Evolutionary conservation across 2,113 vertebrate genomes (phyloP), one percentile per base, ranked within the genome.

Genomic region (Pardalotus punctatus): DNA sequence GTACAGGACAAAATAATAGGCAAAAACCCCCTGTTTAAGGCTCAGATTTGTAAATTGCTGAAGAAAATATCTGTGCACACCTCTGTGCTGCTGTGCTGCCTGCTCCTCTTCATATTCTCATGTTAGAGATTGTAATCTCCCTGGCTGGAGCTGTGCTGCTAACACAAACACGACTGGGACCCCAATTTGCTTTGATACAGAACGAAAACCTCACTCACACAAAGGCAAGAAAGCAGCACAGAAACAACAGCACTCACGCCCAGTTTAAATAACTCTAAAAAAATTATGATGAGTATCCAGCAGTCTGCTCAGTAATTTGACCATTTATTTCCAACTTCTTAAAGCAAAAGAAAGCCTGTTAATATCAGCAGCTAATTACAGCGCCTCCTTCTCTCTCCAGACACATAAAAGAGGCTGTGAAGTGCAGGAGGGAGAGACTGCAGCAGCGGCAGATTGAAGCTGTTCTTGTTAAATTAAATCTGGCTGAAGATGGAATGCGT

Each of bases 381-480:
- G 86, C 0, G 2, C 76, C 79, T 96, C 88, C 84, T 94, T 91
- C 93, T 86, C 94, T 96, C 88, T 94, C 90, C 81, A 95, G 58
- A 54, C 65, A 88, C 86, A 95, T 93, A 93, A 97, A 97, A 96
- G 95, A 67, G 73, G 60, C 87, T 83, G 65, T 94, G 92, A 96
- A 95, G 92, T 86, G 69, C 69, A 61, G 73, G 87, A 91, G 66
- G 65, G 50, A 95, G 76, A 94, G 65, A 81, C 81, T 57, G 92
- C 79, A 90, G 72, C 94, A 94, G 78, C 40, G 77, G 95, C 89
- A 96, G 91, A 96, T 92, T 94, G 93, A 97, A 74, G 60, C 35
- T 97, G 70, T 84, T 92, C 74, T 87, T 80, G 50, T 91, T 96
- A 95, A 97, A 97, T 97, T 96, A 97, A 97, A 97, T 94, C 92